A percentile compares a stretch with the other conserved stretches of the same genome.
Conservation (phyloP, 1,140 invertebrate genomes). For the Notospermus geniculatus region DNA sequence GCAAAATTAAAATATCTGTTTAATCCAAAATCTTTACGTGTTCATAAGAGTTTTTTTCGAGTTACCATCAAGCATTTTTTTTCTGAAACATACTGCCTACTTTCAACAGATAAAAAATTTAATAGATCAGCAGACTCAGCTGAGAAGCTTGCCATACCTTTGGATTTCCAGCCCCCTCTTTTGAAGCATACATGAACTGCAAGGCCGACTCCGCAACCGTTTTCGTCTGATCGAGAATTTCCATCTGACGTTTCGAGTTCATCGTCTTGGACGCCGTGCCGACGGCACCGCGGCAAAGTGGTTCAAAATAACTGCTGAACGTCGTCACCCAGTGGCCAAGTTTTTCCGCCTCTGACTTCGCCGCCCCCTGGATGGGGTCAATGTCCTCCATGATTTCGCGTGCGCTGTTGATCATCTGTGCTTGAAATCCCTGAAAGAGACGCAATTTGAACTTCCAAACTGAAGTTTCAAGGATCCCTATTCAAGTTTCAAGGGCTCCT, state of each 20-base stretch:
- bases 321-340: conserved; percentile 82
- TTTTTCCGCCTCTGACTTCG: conserved; percentile 80
- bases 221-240: conserved; percentile 87
- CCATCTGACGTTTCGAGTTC: conserved; percentile 85
- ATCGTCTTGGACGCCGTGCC: conserved; percentile 82
- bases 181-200: conserved; percentile 80
- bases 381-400: conserved; percentile 62
- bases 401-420: conserved; percentile 68
- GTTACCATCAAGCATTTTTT: neutral
- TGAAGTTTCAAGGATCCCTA: too few species aligned
- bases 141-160: conserved; percentile 29
- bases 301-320: conserved; percentile 79
- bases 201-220: conserved; percentile 88
- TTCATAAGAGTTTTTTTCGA: neutral
- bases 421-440: conserved; percentile 65
- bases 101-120: too few species aligned
- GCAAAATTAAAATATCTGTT: too few species aligned
- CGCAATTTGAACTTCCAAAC: neutral
- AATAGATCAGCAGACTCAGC: too few species aligned
- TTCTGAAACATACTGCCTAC: too few species aligned
- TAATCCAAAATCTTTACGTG: neutral
- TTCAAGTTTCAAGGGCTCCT: too few species aligned
- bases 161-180: conserved; percentile 63
- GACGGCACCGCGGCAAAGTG: conserved; percentile 77
- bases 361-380: conserved; percentile 77